Conservation (phyloP, 2,797 vertebrate species). For the Loriculus beryllinus region DNA sequence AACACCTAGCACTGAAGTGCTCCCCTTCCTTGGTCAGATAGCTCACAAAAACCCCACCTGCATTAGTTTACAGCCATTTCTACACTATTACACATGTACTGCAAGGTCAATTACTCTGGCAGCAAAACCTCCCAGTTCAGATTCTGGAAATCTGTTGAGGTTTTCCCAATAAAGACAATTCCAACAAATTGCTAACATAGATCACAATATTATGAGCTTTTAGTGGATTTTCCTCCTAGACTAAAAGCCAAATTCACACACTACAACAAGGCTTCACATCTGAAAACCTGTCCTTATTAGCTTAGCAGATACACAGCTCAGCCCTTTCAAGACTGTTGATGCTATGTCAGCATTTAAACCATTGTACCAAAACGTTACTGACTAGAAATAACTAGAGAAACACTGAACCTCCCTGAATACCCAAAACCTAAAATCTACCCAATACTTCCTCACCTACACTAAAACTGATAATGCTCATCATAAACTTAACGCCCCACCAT, state of each 20-base stretch:
- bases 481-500: background rate
- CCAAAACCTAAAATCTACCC: background rate
- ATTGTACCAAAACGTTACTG: background rate
- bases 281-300: slow-evolving; percentile 21
- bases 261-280: slow-evolving; percentile 27
- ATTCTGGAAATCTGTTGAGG: background rate
- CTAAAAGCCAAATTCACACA: slow-evolving; percentile 33
- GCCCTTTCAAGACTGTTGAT: slow-evolving; percentile 1
- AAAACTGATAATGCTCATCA: background rate
- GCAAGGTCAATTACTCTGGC: background rate
- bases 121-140: background rate
- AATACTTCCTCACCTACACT: background rate
- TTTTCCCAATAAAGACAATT: background rate
- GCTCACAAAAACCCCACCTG: background rate
- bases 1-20: background rate
- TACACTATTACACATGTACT: background rate
- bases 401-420: background rate
- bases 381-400: background rate
- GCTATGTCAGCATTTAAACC: background rate
- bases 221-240: background rate
- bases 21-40: background rate
- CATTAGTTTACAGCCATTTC: background rate
- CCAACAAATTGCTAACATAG: background rate
- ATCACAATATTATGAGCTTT: background rate
- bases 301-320: slow-evolving; percentile 5